Conservation (phyloP, 2,888 invertebrate species). For the Tenodera sinensis region DNA sequence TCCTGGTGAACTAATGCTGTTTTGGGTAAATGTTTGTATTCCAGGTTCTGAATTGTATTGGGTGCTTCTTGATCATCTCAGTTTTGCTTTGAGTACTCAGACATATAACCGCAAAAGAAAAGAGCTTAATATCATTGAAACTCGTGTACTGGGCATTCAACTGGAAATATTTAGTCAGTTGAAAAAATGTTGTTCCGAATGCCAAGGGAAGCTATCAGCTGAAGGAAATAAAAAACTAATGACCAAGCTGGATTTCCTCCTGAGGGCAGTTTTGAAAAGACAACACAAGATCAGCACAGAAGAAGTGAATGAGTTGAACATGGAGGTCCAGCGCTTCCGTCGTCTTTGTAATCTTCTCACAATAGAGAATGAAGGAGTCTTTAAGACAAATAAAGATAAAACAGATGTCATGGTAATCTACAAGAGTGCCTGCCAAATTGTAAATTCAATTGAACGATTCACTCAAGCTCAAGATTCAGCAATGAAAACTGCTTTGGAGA, state of each 20-base stretch:
- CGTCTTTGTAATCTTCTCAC: slow-evolving; percentile 37
- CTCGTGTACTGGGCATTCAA: slow-evolving; percentile 32
- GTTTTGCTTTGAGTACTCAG: background rate
- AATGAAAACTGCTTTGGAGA: slow-evolving; percentile 30
- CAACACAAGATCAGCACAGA: slow-evolving; percentile 38
- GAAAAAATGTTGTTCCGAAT: background rate
- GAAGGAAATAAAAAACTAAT: slow-evolving; percentile 17
- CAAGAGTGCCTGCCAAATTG: slow-evolving; percentile 18
- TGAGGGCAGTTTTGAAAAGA: slow-evolving; percentile 31
- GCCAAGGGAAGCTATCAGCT: background rate
- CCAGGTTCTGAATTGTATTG: background rate
- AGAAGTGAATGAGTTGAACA: slow-evolving; percentile 39
- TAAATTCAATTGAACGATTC: slow-evolving; percentile 33
- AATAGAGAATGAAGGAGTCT: slow-evolving; percentile 10
- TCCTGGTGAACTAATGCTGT: background rate
- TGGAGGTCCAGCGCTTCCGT: slow-evolving; percentile 39
- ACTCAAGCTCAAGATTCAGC: slow-evolving; percentile 29
- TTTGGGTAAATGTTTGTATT: background rate
- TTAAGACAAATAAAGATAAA: background rate
- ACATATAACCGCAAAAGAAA: background rate
- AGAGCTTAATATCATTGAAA: background rate
- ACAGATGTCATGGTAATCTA: slow-evolving; percentile 6
- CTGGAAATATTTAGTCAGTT: slow-evolving; percentile 33
- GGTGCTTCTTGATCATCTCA: background rate
- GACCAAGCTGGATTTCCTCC: slow-evolving; percentile 34